A percentile compares a stretch with the other conserved stretches of the same genome.
phyloP scores from a whole-genome alignment of 2,888 invertebrate genomes.

The Ennomos fuscantarius region DNA sequence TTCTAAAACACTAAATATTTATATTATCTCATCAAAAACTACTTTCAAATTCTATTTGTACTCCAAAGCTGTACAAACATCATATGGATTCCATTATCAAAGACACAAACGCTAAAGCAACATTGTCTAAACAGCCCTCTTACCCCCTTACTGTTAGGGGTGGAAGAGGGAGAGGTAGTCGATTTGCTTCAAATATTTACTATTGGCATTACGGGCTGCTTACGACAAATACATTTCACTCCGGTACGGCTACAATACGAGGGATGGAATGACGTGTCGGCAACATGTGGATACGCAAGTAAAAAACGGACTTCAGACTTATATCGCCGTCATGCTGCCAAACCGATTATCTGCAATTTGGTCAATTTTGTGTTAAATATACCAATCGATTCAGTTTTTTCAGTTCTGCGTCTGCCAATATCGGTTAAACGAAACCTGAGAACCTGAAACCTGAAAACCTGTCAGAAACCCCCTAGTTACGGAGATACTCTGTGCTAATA shows the following conservation, averaged over 20 bases:
- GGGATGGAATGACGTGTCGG: constrained; percentile 27
- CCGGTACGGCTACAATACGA: constrained; percentile 32
- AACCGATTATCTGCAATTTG: too few relatives aligned
- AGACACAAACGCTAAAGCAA: constrained; percentile 37
- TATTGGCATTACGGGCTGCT: constrained; percentile 48
- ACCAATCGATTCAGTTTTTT: too few relatives aligned
- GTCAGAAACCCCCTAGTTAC: too few relatives aligned
- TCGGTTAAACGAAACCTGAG: too few relatives aligned
- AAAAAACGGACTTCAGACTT: too few relatives aligned
- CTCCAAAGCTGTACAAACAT: constrained; percentile 18
- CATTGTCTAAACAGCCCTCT: constrained; percentile 39
- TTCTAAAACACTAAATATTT: too few relatives aligned
- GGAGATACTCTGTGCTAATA: too few relatives aligned
- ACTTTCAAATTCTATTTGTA: constrained; percentile 18
- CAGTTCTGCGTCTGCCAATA: too few relatives aligned
- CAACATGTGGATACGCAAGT: constrained; percentile 24
- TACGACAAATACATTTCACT: constrained; percentile 49
- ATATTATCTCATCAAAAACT: constrained; percentile 2
- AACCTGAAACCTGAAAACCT: too few relatives aligned
- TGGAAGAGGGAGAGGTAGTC: constrained; percentile 25
- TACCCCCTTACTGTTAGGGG: constrained; percentile 1
- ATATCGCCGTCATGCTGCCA: too few relatives aligned
- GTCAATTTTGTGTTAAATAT: too few relatives aligned
- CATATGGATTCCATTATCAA: constrained; percentile 31
- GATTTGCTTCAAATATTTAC: constrained; percentile 52